phyloP scores from a whole-genome alignment of 35 echinoderm and acorn worm genomes.

The Lytechinus variegatus region DNA sequence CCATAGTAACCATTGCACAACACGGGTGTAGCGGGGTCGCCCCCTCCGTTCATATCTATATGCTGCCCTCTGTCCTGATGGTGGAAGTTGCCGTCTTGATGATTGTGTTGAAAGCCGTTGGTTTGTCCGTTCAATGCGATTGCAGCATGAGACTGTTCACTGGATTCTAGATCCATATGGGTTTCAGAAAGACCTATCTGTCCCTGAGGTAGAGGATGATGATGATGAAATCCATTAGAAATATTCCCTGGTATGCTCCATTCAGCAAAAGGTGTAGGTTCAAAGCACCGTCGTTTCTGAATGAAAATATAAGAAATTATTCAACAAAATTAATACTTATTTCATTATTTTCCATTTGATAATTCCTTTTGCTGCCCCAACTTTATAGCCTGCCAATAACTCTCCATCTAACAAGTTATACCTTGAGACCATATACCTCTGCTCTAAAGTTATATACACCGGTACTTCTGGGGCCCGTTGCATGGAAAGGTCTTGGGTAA shows the following conservation, averaged over 20 bases:
- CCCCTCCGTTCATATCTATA: not conserved
- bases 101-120: not conserved
- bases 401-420: too few species aligned
- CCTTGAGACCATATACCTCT: too few species aligned
- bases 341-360: not conserved
- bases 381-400: too few species aligned
- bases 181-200: not conserved
- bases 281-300: not conserved
- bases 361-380: too few species aligned
- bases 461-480: too few species aligned
- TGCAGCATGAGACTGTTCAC: not conserved
- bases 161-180: not conserved
- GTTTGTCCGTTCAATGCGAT: not conserved
- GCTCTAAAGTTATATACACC: too few species aligned
- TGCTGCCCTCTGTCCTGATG: not conserved
- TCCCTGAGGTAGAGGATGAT: not conserved
- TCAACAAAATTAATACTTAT: not conserved
- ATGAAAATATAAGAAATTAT: not conserved
- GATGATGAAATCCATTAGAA: not conserved
- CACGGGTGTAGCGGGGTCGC: not conserved
- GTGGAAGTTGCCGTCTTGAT: not conserved
- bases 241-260: not conserved
- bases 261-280: not conserved
- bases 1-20: slow-evolving; percentile 33
- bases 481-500: too few species aligned